These are phyloP conservation scores for Ectemnius cavifrons DNA, from an alignment of 2,888 invertebrate species.

Conservation along the genomic window DNA sequence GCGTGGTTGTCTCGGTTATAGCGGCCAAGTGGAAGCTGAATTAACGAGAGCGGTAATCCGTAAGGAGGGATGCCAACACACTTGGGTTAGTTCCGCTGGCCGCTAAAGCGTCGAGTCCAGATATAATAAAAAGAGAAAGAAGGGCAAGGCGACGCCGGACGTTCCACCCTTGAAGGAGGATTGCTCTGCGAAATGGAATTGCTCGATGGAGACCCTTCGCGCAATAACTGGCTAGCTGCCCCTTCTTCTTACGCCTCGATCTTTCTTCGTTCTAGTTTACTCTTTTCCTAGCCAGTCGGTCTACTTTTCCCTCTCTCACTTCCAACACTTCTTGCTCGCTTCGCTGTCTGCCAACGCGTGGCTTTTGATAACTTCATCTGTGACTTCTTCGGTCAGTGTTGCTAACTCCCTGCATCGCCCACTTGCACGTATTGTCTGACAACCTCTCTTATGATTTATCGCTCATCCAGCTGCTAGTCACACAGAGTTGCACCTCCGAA, in stretches of 20 bases:
- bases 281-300: background rate
- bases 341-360: conserved; percentile 33
- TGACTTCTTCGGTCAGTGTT: conserved; percentile 20
- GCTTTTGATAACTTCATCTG: conserved; percentile 55
- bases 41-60: conserved; percentile 39
- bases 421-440: conserved; percentile 38
- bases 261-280: background rate
- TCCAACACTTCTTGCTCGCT: conserved; percentile 6
- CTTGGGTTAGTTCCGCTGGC: background rate
- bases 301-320: conserved; percentile 5
- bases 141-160: conserved; percentile 14
- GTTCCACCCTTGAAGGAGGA: conserved; percentile 39
- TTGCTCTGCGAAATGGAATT: conserved; percentile 55
- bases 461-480: conserved; percentile 41
- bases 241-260: background rate
- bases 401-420: conserved; percentile 27
- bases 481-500: background rate
- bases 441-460: conserved; percentile 58
- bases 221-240: conserved; percentile 54
- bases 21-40: conserved; percentile 22
- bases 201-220: conserved; percentile 56
- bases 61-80: conserved; percentile 24
- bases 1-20: no score
- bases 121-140: conserved; percentile 23
- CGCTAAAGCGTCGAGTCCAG: background rate